A percentile compares a stretch with the other conserved stretches of the same genome.
Conservation (phyloP, 2,888 invertebrate species). For the Tetanocera ferruginea region DNA sequence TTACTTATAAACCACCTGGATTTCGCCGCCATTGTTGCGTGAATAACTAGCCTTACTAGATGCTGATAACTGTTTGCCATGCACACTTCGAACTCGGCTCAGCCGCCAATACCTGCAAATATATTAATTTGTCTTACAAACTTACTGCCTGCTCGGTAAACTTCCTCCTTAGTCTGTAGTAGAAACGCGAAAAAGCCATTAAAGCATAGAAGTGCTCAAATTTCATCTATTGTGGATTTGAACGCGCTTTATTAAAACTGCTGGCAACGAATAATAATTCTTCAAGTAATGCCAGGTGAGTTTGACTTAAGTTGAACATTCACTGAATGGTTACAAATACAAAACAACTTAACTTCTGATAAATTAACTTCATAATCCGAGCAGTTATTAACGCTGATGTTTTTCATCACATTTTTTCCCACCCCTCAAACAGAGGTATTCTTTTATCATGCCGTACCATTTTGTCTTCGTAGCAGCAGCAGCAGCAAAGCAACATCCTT, state of each 20-base stretch:
- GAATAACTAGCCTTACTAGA: too few species aligned
- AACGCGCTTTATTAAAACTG: too few species aligned
- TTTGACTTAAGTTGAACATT: not conserved
- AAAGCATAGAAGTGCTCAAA: not conserved
- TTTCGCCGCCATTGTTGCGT: too few species aligned
- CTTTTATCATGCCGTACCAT: not conserved
- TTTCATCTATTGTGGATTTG: too few species aligned
- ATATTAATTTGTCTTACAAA: too few species aligned
- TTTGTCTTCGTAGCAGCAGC: not conserved
- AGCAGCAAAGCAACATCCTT: not conserved
- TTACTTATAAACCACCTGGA: too few species aligned
- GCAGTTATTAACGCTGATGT: slow-evolving; percentile 36
- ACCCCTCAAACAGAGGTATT: not conserved
- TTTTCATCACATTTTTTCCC: slow-evolving; percentile 11
- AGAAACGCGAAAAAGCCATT: not conserved
- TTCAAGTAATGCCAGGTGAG: not conserved
- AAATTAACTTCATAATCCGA: slow-evolving; percentile 46
- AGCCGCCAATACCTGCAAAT: too few species aligned
- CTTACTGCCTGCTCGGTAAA: too few species aligned
- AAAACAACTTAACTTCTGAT: slow-evolving; percentile 43
- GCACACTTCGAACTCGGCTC: too few species aligned
- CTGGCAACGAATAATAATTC: slow-evolving; percentile 1
- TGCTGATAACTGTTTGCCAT: too few species aligned
- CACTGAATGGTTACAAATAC: slow-evolving; percentile 24
- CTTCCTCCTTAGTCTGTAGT: not conserved